phyloP scores from a whole-genome alignment of 2,797 vertebrate species.

The Cyclura pinguis region DNA sequence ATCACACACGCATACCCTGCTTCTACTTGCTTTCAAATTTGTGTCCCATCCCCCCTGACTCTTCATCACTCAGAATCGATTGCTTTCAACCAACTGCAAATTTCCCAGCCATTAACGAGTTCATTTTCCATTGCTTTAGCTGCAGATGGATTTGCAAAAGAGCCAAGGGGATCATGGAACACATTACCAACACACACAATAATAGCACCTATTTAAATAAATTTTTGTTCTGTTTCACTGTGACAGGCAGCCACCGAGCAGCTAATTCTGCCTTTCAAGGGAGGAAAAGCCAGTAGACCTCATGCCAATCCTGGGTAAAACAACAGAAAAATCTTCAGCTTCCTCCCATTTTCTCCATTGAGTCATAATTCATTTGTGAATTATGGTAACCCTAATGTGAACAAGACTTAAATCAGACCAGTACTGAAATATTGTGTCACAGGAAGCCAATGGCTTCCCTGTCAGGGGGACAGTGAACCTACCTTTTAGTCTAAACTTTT shows the following conservation, averaged over 20 bases:
- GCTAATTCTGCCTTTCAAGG: neutral
- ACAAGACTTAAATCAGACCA: neutral
- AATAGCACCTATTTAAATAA: neutral
- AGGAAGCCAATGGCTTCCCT: too few species aligned
- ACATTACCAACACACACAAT: constrained; percentile 65
- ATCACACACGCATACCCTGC: too few species aligned
- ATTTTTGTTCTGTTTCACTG: neutral
- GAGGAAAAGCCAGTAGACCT: neutral
- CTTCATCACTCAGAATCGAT: constrained; percentile 69
- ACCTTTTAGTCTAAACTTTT: too few species aligned
- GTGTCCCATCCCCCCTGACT: constrained; percentile 52
- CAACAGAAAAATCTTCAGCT: neutral
- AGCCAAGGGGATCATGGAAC: constrained; percentile 56
- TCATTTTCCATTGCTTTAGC: constrained; percentile 73
- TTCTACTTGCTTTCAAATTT: neutral
- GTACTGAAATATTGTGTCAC: neutral
- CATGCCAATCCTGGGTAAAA: neutral
- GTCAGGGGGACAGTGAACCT: too few species aligned
- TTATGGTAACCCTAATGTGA: too few species aligned
- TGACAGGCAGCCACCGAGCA: neutral
- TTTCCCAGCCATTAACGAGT: constrained; percentile 67
- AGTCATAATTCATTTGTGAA: neutral
- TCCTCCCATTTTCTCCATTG: neutral
- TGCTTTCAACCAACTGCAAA: constrained; percentile 57
- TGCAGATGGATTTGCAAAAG: constrained; percentile 61